phyloP scores from a whole-genome alignment of 1,140 invertebrate species.

The Wiebesia pumilae region DNA sequence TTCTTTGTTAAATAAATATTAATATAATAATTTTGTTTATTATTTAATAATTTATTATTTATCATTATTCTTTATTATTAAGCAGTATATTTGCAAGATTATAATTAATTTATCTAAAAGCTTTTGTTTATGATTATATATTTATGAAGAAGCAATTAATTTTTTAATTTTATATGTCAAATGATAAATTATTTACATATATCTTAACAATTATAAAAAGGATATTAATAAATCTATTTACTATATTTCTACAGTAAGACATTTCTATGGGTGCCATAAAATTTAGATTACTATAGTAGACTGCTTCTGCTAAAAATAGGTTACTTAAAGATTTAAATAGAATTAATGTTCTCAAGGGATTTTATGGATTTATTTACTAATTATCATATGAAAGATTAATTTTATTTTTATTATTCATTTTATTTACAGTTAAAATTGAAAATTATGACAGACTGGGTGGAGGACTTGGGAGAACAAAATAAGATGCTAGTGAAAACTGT shows the following conservation, averaged over 20 bases:
- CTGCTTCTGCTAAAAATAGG: constrained; percentile 45
- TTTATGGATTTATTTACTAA: constrained; percentile 14
- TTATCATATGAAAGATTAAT: constrained; percentile 8
- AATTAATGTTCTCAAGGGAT: constrained; percentile 41
- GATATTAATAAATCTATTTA: constrained; percentile 22
- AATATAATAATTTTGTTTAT: too few relatives aligned
- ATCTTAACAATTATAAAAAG: neutral
- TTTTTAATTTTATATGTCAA: neutral
- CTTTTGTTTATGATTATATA: too few relatives aligned
- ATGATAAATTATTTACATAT: neutral
- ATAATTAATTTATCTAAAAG: too few relatives aligned
- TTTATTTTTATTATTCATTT: constrained; percentile 19
- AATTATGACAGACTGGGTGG: constrained; percentile 76
- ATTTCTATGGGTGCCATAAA: constrained; percentile 42
- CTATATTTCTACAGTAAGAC: neutral
- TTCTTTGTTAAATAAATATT: too few relatives aligned
- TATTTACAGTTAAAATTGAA: constrained; percentile 74
- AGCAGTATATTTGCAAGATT: too few relatives aligned
- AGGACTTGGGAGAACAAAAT: constrained; percentile 77
- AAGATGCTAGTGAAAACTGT: constrained; percentile 76
- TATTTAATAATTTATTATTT: too few relatives aligned
- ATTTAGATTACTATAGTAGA: constrained; percentile 29
- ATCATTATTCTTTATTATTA: too few relatives aligned
- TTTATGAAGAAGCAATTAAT: neutral
- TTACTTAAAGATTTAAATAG: constrained; percentile 47